Evolutionary conservation across 2,113 vertebrate genomes (phyloP), one percentile per base, ranked within the genome.

Genomic region (Channa maculata): DNA sequence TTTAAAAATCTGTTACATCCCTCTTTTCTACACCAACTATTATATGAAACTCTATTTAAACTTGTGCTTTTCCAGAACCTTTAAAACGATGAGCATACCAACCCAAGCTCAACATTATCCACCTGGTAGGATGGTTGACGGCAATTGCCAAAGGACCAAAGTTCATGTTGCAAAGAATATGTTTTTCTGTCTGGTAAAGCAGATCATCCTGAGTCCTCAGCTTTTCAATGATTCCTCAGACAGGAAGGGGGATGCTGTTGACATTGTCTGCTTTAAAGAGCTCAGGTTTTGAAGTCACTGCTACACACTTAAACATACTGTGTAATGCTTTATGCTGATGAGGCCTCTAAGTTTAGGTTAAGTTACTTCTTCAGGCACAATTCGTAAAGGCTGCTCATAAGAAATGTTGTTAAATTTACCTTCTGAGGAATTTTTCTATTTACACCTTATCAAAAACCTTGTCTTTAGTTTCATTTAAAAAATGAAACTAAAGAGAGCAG

Each of bases 141-240:
- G 45, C 8, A 41, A 44, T 24, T 24, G 48, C 36, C 33, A n/a
- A n/a, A n/a, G n/a, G n/a, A n/a, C n/a, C n/a, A n/a, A 8, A 71
- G 10, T 39, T 59, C 6, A 8, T 5, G 15, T 55, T 45, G 33
- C 41, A 34, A n/a, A 44, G 66, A 65, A 57, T 59, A 11, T 24
- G 2, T 14, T 14, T 4, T 49, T 6, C 34, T 45, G 2, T 36
- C 37, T 24, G 39, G 12, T 77, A 59, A 77, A 45, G 50, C 6
- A 75, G 72, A 39, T n/a, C 39, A 4, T 54, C 12, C 38, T 9
- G 12, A 51, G 48, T 9, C 58, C 71, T 72, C 3, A 15, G 14
- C 34, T 77, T 78, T 75, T 75, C 60, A 71, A 58, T 67, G 81
- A 43, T 71, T 88, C 82, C 70, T 72, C 62, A 52, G 24, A 67